Evolutionary conservation across 2,888 invertebrate genomes (phyloP).

Genomic region (Keiferia lycopersicella): DNA sequence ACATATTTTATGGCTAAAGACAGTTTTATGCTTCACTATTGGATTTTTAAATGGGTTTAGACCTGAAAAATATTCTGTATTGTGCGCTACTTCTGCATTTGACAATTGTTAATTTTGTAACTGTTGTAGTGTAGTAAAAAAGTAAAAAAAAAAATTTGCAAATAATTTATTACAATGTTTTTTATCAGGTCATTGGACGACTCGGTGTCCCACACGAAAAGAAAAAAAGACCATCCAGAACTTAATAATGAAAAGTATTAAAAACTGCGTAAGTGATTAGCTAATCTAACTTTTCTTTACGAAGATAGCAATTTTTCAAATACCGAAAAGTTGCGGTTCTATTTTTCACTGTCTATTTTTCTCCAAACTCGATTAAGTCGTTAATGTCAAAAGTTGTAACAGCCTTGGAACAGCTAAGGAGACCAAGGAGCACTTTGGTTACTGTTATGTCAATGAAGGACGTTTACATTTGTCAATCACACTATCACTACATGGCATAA

Average conservation of each 20-base stretch:
- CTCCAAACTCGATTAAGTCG: not conserved
- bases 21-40: constrained; percentile 15
- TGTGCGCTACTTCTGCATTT: not conserved
- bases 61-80: constrained; percentile 1
- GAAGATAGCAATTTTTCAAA: constrained; percentile 2
- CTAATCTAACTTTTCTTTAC: no score
- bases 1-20: constrained; percentile 9
- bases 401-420: not conserved
- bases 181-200: no score
- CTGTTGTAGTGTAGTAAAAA: no score
- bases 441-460: no score
- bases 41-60: constrained; percentile 10
- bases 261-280: no score
- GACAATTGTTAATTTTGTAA: not conserved
- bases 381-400: constrained; percentile 13
- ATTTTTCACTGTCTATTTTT: constrained; percentile 9
- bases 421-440: no score
- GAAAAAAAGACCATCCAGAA: no score
- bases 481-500: no score
- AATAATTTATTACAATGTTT: not conserved
- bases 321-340: not conserved
- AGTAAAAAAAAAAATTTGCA: no score
- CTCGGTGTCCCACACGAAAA: no score
- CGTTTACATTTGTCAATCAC: no score
- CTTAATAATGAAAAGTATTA: no score